These are phyloP conservation scores for Caenorhabditis sp. DNA, from an alignment of 2,888 invertebrate species.

Conservation along the genomic window DNA sequence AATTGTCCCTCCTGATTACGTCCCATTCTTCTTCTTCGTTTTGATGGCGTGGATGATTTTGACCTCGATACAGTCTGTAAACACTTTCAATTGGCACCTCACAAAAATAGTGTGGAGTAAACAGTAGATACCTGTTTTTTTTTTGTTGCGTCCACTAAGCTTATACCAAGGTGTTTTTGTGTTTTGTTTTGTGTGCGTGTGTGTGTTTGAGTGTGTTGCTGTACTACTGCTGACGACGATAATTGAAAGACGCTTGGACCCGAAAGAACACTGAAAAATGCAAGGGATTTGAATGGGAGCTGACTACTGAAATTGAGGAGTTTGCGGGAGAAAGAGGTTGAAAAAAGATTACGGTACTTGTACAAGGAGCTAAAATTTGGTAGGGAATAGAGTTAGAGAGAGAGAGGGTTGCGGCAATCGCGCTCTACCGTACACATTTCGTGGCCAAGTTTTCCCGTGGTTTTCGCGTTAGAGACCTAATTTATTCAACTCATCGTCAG, in stretches of 20 bases:
- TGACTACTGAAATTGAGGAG: no score
- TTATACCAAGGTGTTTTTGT: background rate
- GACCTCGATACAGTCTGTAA: background rate
- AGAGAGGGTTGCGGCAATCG: no score
- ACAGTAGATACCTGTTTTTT: constrained; percentile 1
- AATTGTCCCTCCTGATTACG: constrained; percentile 46
- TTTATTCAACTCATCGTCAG: no score
- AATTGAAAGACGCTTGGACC: constrained; percentile 29
- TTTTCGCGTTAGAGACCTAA: no score
- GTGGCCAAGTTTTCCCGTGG: no score
- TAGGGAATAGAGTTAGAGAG: no score
- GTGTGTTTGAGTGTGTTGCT: background rate
- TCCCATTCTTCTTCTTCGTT: constrained; percentile 26
- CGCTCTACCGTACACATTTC: no score
- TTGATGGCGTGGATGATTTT: no score
- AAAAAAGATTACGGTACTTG: no score
- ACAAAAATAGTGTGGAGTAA: background rate
- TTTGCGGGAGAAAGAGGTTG: no score
- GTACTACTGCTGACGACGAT: constrained; percentile 5
- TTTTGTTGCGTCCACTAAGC: background rate
- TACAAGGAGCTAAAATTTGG: no score
- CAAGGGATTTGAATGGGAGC: no score
- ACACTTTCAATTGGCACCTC: background rate
- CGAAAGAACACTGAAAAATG: constrained; percentile 23
- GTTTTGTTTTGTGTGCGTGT: background rate